These are phyloP conservation scores for Drosophila subobscura DNA, from an alignment of 1,140 invertebrate species.

Conservation along the genomic window DNA sequence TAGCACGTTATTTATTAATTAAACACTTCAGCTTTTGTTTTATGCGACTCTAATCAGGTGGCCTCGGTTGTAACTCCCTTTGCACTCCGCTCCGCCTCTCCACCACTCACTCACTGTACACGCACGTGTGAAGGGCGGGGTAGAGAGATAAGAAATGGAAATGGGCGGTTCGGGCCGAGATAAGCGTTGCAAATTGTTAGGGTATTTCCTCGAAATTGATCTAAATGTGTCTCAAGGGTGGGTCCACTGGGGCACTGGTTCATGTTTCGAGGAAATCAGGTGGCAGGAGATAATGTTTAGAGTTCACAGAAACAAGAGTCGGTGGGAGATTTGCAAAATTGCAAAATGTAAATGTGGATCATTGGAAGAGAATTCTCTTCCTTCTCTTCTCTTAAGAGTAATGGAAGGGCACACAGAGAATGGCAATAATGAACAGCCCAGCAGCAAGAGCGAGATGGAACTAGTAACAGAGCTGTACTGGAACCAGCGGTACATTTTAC, in stretches of 20 bases:
- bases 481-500: no score
- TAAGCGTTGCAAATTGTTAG: slow-evolving; percentile 50
- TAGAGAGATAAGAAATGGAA: slow-evolving; percentile 61
- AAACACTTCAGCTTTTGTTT: slow-evolving; percentile 67
- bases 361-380: no score
- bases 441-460: no score
- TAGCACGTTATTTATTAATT: slow-evolving; percentile 81
- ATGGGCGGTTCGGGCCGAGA: slow-evolving; percentile 48
- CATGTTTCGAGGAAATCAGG: slow-evolving; percentile 17
- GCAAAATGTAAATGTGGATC: no score
- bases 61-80: slow-evolving; percentile 17
- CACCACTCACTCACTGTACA: background rate
- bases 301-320: slow-evolving; percentile 26
- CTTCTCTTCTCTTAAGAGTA: no score
- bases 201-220: slow-evolving; percentile 59
- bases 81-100: background rate
- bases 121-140: slow-evolving; percentile 12
- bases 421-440: no score
- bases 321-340: slow-evolving; percentile 1
- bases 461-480: no score
- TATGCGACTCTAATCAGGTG: slow-evolving; percentile 61
- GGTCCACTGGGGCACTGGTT: background rate
- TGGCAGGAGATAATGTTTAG: slow-evolving; percentile 15
- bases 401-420: no score
- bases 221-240: slow-evolving; percentile 14